Conservation (phyloP, 2,888 invertebrate genomes). For the Drosophila macrospina region DNA sequence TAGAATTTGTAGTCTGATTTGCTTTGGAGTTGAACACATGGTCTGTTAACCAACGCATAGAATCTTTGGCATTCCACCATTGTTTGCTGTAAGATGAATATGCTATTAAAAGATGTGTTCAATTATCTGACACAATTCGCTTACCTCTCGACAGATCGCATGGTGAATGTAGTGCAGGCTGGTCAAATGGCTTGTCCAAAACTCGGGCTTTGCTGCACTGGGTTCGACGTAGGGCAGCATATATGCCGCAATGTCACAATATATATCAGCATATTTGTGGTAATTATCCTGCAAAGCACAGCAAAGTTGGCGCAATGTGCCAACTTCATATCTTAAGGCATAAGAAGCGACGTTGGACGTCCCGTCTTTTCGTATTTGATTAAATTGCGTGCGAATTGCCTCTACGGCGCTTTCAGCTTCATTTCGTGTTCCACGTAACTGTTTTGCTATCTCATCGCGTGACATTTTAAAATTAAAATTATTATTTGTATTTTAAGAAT, state of each 20-base stretch:
- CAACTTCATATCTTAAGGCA: constrained; percentile 55
- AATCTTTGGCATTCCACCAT: constrained; percentile 49
- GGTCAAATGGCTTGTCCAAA: constrained; percentile 69
- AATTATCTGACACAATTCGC: not conserved
- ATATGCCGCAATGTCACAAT: constrained; percentile 61
- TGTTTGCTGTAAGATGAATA: constrained; percentile 50
- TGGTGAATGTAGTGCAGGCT: constrained; percentile 72
- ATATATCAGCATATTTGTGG: constrained; percentile 64
- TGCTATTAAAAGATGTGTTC: not conserved
- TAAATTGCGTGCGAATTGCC: constrained; percentile 34
- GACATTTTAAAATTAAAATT: constrained; percentile 50
- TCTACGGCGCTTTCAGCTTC: constrained; percentile 42
- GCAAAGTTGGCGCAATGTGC: constrained; percentile 62
- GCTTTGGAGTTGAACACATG: constrained; percentile 60
- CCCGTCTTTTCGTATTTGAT: constrained; percentile 43
- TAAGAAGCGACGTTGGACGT: constrained; percentile 43
- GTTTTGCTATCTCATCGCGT: constrained; percentile 42
- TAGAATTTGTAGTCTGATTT: constrained; percentile 57
- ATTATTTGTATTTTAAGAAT: not conserved
- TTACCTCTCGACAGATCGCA: constrained; percentile 63
- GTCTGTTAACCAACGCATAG: constrained; percentile 54
- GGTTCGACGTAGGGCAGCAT: constrained; percentile 65
- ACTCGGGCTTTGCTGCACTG: constrained; percentile 34
- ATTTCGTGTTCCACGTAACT: constrained; percentile 50
- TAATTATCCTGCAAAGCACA: constrained; percentile 51